Evolutionary conservation across 2,797 vertebrate species (phyloP), one percentile per base, ranked within the genome.

Genomic region (Clarias pachynema): DNA sequence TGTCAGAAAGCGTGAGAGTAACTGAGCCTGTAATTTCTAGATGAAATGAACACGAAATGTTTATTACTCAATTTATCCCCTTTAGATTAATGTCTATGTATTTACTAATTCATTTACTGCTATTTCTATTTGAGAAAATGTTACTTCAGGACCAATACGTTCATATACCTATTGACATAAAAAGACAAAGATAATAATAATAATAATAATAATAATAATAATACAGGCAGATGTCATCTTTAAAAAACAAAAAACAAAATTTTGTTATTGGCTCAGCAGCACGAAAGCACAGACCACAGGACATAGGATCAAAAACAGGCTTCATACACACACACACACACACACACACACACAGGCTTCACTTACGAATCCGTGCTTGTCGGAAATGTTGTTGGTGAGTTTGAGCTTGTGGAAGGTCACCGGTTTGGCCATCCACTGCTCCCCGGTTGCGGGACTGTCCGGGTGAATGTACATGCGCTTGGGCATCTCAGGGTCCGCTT

Each of bases 331-430:
- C 44, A 44, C 44, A 44, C 44, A 10, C 44, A 10, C 44, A 49
- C 44, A 49, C 44, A 49, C 44, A 12, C 10, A 12, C 44, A 12
- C 44, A 12, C 44, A 44, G 10, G 26, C 65, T 9, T 57, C 90
- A 97, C 97, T 97, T 94, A 99, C 98, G 96, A 97, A 99, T 94
- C 98, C 98, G n/a, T 99, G 98, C 88, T 99, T 99, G 91, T 99
- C 97, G 26, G 97, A 97, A 79, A 97, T 96, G 87, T 99, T 99
- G 90, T 99, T 99, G 88, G 98, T 99, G 90, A 99, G 96, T 92
- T 99, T 99, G 92, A 99, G 97, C 94, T 99, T 99, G 90, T 99
- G 97, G 90, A 99, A 99, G 79, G 97, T 97, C 80, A 98, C 97
- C 2, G 97, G 96, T 92, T 98, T 99, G 89, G 96, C 97, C 98